A percentile compares a stretch with the other conserved stretches of the same genome.
These are phyloP conservation scores for Hydropsyche betteni DNA, from an alignment of 2,888 invertebrate species.

Conservation along the genomic window DNA sequence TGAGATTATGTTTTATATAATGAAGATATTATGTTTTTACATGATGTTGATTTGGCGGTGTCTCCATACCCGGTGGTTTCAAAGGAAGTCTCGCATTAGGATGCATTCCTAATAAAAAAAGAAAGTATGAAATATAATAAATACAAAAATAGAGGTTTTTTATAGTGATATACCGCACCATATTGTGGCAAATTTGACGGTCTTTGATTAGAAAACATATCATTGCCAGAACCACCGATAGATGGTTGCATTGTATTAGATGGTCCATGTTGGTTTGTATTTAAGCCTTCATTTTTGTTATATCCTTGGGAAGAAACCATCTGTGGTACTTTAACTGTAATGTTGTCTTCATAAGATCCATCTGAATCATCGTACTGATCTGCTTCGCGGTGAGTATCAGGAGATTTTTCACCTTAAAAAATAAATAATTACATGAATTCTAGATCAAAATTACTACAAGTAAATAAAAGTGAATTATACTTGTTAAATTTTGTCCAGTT, in stretches of 20 bases:
- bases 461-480: neutral
- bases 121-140: too few relatives aligned
- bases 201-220: conserved; percentile 7
- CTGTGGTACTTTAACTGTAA: conserved; percentile 67
- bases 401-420: conserved; percentile 15
- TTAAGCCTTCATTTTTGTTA: neutral
- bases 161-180: conserved; percentile 40
- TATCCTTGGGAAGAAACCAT: conserved; percentile 39
- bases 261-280: neutral
- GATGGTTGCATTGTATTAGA: neutral
- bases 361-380: conserved; percentile 62
- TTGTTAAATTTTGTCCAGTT: neutral
- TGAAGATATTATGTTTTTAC: conserved; percentile 55
- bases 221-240: neutral
- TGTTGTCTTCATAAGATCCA: conserved; percentile 68
- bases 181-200: conserved; percentile 33
- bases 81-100: conserved; percentile 52
- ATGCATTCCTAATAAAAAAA: conserved; percentile 56
- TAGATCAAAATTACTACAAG: neutral
- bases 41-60: conserved; percentile 56
- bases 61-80: conserved; percentile 63
- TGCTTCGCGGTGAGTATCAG: conserved; percentile 15
- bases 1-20: neutral
- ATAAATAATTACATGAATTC: neutral
- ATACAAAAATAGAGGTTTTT: conserved; percentile 15